These are phyloP conservation scores for Platysternon megacephalum DNA, from an alignment of 2,113 vertebrate species.

Conservation along the genomic window DNA sequence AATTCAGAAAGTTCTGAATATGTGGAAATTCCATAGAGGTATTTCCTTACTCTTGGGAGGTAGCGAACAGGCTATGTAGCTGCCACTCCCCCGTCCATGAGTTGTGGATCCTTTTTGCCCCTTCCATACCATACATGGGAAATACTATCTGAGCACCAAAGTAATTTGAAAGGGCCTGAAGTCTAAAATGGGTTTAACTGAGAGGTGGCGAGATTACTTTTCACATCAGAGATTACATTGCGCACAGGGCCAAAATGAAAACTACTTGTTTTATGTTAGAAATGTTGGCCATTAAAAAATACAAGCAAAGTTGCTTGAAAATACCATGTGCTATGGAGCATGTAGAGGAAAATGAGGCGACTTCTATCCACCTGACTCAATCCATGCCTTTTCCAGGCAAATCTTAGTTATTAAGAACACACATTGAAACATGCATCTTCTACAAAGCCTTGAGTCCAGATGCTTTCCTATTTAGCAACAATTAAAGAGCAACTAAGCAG, in stretches of 20 bases:
- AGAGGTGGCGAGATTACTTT: not conserved
- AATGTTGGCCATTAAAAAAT: not conserved
- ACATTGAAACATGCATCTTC: not conserved
- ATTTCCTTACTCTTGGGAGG: not conserved
- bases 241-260: not conserved
- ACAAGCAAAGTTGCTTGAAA: not conserved
- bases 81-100: not conserved
- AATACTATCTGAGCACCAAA: not conserved
- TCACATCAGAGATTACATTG: not conserved
- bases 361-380: not conserved
- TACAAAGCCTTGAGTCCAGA: not conserved
- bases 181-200: not conserved
- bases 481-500: not conserved
- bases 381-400: not conserved
- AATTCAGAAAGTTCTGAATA: not conserved
- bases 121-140: not conserved
- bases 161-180: not conserved
- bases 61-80: not conserved
- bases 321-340: not conserved
- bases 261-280: not conserved
- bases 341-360: not conserved
- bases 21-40: not conserved
- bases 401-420: rapidly evolving
- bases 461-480: not conserved
- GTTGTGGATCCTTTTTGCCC: not conserved